Percentiles rank a stretch among this genome's conserved stretches.
phyloP scores from a whole-genome alignment of 1,140 invertebrate genomes.

The Orchestia grillus region DNA sequence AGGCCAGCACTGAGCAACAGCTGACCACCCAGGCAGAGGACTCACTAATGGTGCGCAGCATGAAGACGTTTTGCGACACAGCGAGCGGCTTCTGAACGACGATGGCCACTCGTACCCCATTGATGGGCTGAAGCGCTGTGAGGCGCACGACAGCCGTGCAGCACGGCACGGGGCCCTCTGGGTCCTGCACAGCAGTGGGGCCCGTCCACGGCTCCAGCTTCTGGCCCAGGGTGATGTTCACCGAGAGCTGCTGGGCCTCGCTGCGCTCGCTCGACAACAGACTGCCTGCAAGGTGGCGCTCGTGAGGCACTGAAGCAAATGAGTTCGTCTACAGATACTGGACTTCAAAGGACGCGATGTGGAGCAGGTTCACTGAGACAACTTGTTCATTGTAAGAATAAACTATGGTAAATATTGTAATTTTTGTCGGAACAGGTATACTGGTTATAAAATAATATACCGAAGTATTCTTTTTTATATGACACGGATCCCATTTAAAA shows the following conservation, averaged over 20 bases:
- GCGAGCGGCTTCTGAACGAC: constrained; percentile 74
- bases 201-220: constrained; percentile 70
- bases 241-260: constrained; percentile 70
- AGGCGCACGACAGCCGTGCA: constrained; percentile 73
- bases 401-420: no score
- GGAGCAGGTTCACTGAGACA: no score
- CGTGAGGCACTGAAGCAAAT: not conserved
- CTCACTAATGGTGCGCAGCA: constrained; percentile 74
- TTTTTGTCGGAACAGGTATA: no score
- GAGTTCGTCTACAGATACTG: no score
- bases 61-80: constrained; percentile 72
- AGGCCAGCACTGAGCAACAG: not conserved
- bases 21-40: constrained; percentile 44
- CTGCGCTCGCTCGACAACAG: constrained; percentile 42
- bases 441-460: no score
- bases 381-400: no score
- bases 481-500: no score
- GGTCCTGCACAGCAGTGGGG: constrained; percentile 64
- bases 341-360: no score
- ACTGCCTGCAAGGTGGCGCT: not conserved
- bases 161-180: constrained; percentile 70
- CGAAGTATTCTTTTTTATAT: no score
- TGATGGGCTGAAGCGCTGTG: constrained; percentile 72
- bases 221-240: constrained; percentile 71
- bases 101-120: constrained; percentile 75